A percentile compares a stretch with the other conserved stretches of the same genome.
These are phyloP conservation scores for Drosophila nr. medialis DNA, from an alignment of 2,888 invertebrate genomes.

Conservation along the genomic window DNA sequence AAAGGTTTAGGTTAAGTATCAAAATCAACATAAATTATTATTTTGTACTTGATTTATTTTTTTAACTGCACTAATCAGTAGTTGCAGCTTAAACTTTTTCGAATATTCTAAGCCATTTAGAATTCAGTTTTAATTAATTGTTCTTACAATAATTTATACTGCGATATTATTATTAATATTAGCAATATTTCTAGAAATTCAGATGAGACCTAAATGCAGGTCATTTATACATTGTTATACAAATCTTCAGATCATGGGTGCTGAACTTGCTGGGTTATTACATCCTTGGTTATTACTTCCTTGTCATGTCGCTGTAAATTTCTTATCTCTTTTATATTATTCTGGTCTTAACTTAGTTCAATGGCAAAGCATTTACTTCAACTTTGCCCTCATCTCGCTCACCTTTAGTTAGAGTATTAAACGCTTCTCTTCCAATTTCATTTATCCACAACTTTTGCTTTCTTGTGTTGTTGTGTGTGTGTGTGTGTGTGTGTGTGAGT, in stretches of 20 bases:
- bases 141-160: neutral
- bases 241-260: no score
- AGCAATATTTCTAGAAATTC: neutral
- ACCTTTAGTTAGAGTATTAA: constrained; percentile 26
- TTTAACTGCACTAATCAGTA: neutral
- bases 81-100: rapidly evolving
- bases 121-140: neutral
- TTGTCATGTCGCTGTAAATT: neutral
- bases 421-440: constrained; percentile 1
- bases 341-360: neutral
- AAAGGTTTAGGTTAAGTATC: no score
- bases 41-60: neutral
- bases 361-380: neutral
- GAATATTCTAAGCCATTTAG: neutral
- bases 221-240: no score
- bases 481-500: constrained; percentile 1
- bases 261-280: no score
- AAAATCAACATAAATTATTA: no score
- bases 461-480: constrained; percentile 22
- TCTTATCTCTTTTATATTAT: neutral
- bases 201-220: no score
- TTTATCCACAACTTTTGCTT: constrained; percentile 29
- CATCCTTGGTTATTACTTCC: neutral
- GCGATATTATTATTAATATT: no score
- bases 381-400: neutral